Evolutionary conservation across 2,113 vertebrate genomes (phyloP).

Genomic region (Tragelaphus strepsiceros): DNA sequence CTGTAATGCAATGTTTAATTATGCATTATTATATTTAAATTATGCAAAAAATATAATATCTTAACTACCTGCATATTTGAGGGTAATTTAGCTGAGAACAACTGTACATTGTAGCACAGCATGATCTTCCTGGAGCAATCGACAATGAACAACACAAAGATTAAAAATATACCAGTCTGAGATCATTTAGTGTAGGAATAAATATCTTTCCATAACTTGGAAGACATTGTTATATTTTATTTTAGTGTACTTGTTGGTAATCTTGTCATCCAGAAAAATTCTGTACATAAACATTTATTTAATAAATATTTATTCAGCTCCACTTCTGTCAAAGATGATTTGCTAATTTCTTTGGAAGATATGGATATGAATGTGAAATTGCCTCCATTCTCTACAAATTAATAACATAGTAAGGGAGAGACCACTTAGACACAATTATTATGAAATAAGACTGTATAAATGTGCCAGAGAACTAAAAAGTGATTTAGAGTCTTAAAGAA

Average conservation of each 20-base stretch:
- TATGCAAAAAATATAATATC: not conserved
- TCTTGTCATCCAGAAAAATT: not conserved
- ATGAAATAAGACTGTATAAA: not conserved
- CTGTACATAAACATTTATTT: not conserved
- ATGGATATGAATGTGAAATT: not conserved
- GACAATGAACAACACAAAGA: not conserved
- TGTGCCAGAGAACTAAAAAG: not conserved
- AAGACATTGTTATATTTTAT: not conserved
- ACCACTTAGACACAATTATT: not conserved
- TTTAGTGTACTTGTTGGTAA: not conserved
- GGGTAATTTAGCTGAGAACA: not conserved
- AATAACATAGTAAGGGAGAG: not conserved
- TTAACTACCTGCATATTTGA: conserved; percentile 20
- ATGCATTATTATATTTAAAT: not conserved
- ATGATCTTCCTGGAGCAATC: not conserved
- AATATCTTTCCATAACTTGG: not conserved
- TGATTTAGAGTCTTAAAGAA: not conserved
- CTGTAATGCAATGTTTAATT: not conserved
- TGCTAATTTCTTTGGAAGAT: not conserved
- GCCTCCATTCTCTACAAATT: not conserved
- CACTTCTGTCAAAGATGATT: not conserved
- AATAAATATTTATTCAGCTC: conserved; percentile 19
- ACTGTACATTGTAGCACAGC: not conserved
- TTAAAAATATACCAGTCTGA: not conserved
- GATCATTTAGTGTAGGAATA: not conserved